A percentile compares a stretch with the other conserved stretches of the same genome.
Conservation (phyloP, 2,797 vertebrate genomes). For the Scyliorhinus canicula region DNA sequence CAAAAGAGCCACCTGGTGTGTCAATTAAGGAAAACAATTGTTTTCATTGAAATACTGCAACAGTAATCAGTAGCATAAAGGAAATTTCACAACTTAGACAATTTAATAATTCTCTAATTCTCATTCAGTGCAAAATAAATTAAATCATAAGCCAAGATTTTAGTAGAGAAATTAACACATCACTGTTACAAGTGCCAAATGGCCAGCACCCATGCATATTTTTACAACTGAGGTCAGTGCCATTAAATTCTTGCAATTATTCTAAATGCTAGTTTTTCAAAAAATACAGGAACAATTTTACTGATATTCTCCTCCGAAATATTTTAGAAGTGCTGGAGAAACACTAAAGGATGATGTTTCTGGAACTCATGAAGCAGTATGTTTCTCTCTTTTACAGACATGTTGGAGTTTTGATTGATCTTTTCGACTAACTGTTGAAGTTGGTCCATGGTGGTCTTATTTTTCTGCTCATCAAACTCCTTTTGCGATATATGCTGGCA, state of each 20-base stretch:
- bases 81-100: not conserved
- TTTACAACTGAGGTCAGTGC: not conserved
- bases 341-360: conserved; percentile 69
- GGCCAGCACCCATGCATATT: not conserved
- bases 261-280: not conserved
- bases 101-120: not conserved
- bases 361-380: conserved; percentile 69
- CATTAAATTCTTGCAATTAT: not conserved
- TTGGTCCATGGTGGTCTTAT: conserved; percentile 56
- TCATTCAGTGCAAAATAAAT: conserved; percentile 7
- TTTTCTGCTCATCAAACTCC: conserved; percentile 68
- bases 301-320: conserved; percentile 45
- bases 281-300: not conserved
- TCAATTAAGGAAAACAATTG: not conserved
- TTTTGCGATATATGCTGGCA: conserved; percentile 64
- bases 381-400: conserved; percentile 64
- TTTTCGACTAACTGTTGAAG: conserved; percentile 63
- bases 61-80: not conserved
- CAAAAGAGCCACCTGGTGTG: not conserved
- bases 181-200: not conserved
- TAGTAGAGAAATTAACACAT: not conserved
- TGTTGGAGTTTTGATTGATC: conserved; percentile 52
- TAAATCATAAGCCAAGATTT: not conserved
- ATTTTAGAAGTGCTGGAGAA: conserved; percentile 57
- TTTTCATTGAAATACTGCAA: not conserved